Base-by-base conservation (phyloP, 2,113 vertebrate species). In the Amphiprion percula region DNA sequence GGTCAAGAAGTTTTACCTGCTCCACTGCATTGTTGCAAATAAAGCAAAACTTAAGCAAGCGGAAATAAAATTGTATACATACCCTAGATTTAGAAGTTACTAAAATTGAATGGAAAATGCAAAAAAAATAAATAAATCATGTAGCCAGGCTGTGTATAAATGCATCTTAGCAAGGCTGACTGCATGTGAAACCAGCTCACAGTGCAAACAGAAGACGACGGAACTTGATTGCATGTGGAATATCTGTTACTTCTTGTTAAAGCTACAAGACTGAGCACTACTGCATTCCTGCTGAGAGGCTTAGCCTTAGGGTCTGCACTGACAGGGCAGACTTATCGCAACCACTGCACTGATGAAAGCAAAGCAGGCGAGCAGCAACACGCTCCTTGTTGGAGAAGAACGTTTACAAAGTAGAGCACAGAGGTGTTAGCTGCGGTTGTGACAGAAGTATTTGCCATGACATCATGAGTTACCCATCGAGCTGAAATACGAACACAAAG, bases 291-390 rank as follows among this genome's bases (percentile, higher is more conserved):
- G n/a, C 0, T 30, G 17, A 62, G 52, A 70, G 33, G 37, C 26
- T 66, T 24, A 1, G 77, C 87, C 87, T 8, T 19, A 52, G 79
- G 92, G 64, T 75, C 33, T 24, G 79, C 24, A 4, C 68, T 30
- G 55, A 80, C 82, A 69, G 2, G 58, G 10, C 0, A 67, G 70
- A 77, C 39, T 77, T 55, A 54, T 69, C 73, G 33, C 39, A 24
- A 70, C 12, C 7, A 4, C 56, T 12, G 12, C 54, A 21, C 9
- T 23, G 60, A 19, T 24, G 4, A 14, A 87, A 88, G 49, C 1
- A 9, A 49, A 55, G 62, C 74, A 80, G 79, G n/a, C 87, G 21
- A 90, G 92, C 79, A 19, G 82, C 67, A 71, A 83, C 91, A 83
- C 19, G 89, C 52, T 68, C 80, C 63, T 2, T 9, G 17, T 63